Base-by-base conservation (phyloP, 2,797 vertebrate species). In the Alfaro cultratus region DNA sequence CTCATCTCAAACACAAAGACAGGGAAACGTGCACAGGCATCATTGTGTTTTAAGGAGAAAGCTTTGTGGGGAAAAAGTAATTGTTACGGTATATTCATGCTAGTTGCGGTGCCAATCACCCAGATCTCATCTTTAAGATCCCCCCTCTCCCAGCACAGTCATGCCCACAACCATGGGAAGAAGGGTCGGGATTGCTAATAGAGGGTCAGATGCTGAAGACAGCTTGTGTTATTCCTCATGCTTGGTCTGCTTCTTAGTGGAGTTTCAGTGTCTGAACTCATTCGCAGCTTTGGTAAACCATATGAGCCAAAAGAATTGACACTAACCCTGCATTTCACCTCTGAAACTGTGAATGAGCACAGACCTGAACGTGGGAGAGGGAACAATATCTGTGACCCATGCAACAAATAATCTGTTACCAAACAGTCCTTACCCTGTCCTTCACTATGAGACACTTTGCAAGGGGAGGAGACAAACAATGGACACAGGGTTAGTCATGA, bases 371-470 rank as follows among this genome's bases (percentile, higher is more conserved):
- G 90, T 88, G 89, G 83, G 86, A 85, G 67, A 73, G 84, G 85
- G 53, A 78, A 95, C 95, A 96, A 83, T 70, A 91, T 79, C 79
- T 75, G 91, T 89, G 89, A 92, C 84, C 93, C 96, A 95, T 96
- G 96, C 96, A 96, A 68, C 81, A 88, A 91, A 93, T 53, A 87
- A 91, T 83, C 89, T 91, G 91, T 91, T 88, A 92, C 89, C 91
- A 90, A 95, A 85, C 83, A 91, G 86, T 88, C 85, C 96, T 96
- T 96, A 96, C 96, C 95, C 95, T 96, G 93, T 96, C 95, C 93
- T 96, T 96, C 94, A 93, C 95, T 96, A 96, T 94, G 95, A 94
- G 93, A 96, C 95, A 96, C 96, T 96, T 96, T 91, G 94, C 92
- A 95, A 86, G 86, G 85, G 93, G 89, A 95, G 90, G 91, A 95